Conservation (phyloP, 1,140 invertebrate species). For the Pseudomyrmex pallidus region DNA sequence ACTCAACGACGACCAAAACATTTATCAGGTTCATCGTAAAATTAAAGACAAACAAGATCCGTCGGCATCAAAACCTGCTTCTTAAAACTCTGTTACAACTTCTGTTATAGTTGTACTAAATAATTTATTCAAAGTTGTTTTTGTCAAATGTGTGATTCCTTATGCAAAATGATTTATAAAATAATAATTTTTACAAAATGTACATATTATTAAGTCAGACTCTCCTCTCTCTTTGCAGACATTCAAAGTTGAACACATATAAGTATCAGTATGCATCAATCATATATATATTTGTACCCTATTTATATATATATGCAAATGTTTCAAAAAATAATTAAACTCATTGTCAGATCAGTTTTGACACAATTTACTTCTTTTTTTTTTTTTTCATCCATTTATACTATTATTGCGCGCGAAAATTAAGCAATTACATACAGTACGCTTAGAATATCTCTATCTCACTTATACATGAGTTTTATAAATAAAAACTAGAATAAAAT, state of each 20-base stretch:
- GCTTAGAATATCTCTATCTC: too few species aligned
- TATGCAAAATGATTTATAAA: slow-evolving; percentile 33
- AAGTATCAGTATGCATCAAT: slow-evolving; percentile 77
- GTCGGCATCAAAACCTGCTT: too few species aligned
- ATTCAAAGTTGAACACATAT: slow-evolving; percentile 69
- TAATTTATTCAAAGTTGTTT: too few species aligned
- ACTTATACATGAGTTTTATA: too few species aligned
- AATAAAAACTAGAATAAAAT: neutral
- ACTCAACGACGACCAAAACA: too few species aligned
- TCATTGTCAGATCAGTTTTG: slow-evolving; percentile 74
- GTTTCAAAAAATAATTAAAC: slow-evolving; percentile 83
- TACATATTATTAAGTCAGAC: slow-evolving; percentile 79
- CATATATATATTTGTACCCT: slow-evolving; percentile 82
- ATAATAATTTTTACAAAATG: slow-evolving; percentile 76
- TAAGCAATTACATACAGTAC: too few species aligned
- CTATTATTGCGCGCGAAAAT: neutral
- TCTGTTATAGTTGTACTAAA: too few species aligned
- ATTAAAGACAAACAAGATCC: too few species aligned
- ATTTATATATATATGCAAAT: slow-evolving; percentile 82
- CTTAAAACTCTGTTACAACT: too few species aligned
- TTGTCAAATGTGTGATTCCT: slow-evolving; percentile 31
- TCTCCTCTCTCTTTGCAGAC: slow-evolving; percentile 38
- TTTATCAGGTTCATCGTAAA: too few species aligned
- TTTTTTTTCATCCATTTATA: neutral
- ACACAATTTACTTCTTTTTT: slow-evolving; percentile 33